Percentiles rank a stretch among this genome's conserved stretches.
phyloP scores from a whole-genome alignment of 2,113 vertebrate species.

The Caretta caretta region DNA sequence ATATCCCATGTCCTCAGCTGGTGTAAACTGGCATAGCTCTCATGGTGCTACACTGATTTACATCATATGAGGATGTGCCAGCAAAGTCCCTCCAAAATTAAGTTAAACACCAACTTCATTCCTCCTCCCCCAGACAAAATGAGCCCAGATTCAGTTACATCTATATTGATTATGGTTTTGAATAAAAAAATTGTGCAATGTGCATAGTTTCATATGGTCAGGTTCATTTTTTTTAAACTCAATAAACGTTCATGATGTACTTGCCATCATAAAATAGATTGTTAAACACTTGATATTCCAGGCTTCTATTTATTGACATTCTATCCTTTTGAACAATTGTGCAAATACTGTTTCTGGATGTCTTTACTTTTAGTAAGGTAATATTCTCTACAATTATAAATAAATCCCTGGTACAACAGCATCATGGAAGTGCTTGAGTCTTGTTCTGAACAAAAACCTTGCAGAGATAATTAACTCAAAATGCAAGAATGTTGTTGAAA shows the following conservation, averaged over 20 bases:
- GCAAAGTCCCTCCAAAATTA: neutral
- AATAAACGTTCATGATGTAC: neutral
- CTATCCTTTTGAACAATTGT: slow-evolving; percentile 39
- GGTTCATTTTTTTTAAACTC: neutral
- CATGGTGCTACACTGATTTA: neutral
- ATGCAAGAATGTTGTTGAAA: slow-evolving; percentile 68
- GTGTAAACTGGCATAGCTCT: neutral
- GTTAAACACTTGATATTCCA: slow-evolving; percentile 7
- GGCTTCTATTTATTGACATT: slow-evolving; percentile 2
- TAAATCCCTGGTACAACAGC: slow-evolving; percentile 45
- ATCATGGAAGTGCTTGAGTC: slow-evolving; percentile 43
- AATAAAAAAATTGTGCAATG: neutral
- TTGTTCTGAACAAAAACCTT: slow-evolving; percentile 59
- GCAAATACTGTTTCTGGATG: slow-evolving; percentile 41
- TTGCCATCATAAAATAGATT: slow-evolving; percentile 1
- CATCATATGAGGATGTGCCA: neutral
- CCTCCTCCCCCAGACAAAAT: neutral
- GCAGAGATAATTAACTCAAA: slow-evolving; percentile 65
- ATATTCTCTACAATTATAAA: slow-evolving; percentile 40
- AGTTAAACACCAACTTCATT: neutral
- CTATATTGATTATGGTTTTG: neutral
- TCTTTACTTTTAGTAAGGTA: slow-evolving; percentile 51
- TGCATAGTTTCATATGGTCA: neutral
- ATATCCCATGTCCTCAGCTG: neutral
- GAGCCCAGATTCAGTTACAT: neutral